Conservation (phyloP, 53 echinoderm and acorn worm genomes). For the Luidia sarsii region DNA sequence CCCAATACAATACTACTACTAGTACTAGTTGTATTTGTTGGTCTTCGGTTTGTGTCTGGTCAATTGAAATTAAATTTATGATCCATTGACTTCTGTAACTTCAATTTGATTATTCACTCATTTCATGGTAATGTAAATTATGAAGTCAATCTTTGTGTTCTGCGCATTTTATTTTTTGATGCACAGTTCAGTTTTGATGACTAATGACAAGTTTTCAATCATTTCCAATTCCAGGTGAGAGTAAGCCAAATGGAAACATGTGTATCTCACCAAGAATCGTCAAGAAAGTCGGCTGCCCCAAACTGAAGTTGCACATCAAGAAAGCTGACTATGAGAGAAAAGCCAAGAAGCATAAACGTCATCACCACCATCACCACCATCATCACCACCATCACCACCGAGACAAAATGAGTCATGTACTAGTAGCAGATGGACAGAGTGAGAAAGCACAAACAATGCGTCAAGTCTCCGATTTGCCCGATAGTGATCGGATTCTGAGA, state of each 20-base stretch:
- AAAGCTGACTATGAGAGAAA: slow-evolving; percentile 79
- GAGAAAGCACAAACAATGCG: background rate
- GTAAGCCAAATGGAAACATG: slow-evolving; percentile 22
- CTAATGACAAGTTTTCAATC: no score
- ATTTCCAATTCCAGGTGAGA: slow-evolving; percentile 38
- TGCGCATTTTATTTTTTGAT: no score
- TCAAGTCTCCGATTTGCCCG: background rate
- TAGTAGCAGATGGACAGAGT: background rate
- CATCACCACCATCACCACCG: slow-evolving; percentile 76
- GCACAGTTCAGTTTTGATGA: no score
- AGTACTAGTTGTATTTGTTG: no score
- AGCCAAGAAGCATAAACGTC: slow-evolving; percentile 87
- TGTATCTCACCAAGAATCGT: slow-evolving; percentile 79
- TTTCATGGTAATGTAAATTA: no score
- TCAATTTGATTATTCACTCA: no score
- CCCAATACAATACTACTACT: no score
- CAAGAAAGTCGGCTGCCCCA: slow-evolving; percentile 91
- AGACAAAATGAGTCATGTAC: slow-evolving; percentile 22
- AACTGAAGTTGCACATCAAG: slow-evolving; percentile 90
- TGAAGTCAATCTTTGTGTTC: no score
- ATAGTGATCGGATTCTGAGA: slow-evolving; percentile 42
- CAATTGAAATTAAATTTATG: no score
- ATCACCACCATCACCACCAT: slow-evolving; percentile 78
- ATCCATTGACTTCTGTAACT: no score
- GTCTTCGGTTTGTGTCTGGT: no score